Base-by-base conservation (phyloP, 2,888 invertebrate species). In the Stratiomys singularior region DNA sequence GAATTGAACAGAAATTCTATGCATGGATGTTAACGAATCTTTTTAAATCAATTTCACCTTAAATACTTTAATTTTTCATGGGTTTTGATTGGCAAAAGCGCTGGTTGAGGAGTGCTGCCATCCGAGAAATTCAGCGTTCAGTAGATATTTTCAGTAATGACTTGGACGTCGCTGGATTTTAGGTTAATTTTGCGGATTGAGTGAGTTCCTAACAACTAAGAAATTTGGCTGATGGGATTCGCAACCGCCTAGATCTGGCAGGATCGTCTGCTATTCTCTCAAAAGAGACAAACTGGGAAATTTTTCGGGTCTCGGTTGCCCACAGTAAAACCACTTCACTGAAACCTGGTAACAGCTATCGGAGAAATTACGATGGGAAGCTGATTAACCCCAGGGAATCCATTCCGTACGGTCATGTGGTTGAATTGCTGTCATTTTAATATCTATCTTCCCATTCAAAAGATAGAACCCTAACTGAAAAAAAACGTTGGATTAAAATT, bases 371-470 rank as follows among this genome's bases (percentile, higher is more conserved):
- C 74, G 56, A 52, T 46, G 77, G 66, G 74, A 66, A 74, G 66
- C 74, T 58, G 69, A 77, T 78, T 78, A 76, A 56, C 47, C 69
- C 76, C 66, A 13, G 77, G 77, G 76, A 76, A 78, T 79, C 78
- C 78, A 79, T 78, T 79, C 69, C 72, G 30, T 44, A 78, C 76
- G 79, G 78, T 78, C 78, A 79, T 79, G 37, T 78, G 79, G 76
- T 74, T 52, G 67, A 44, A 21, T 21, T 25, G 69, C 74, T 74
- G 64, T 74, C 66, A 56, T 30, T 52, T 25, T 56, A 66, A 77
- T 52, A 15, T 52, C 37, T 18, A 63, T 27, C 25, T 13, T 21
- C 13, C 63, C 25, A 27, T 66, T 64, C 64, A 47, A 76, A 64
- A 15, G 23, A 21, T 13, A 30, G 13, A 37, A 37, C 5, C 5